A percentile compares a stretch with the other conserved stretches of the same genome.
These are phyloP conservation scores for Drosophila kanekoi DNA, from an alignment of 2,888 invertebrate species.

Conservation along the genomic window DNA sequence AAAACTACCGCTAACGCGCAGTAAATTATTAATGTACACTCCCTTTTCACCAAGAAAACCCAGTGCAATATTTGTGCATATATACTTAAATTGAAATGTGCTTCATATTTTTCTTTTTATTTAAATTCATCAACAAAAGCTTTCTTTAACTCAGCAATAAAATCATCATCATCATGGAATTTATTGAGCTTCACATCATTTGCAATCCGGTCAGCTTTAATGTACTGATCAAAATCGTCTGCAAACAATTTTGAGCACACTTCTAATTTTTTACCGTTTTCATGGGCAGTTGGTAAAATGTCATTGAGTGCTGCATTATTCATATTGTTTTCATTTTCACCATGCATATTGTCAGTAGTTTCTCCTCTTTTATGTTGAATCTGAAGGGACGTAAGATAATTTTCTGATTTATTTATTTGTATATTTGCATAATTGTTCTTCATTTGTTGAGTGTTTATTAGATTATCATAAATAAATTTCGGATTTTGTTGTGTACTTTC, in stretches of 20 bases:
- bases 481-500: background rate
- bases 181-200: background rate
- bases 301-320: background rate
- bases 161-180: slow-evolving; percentile 26
- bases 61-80: no score
- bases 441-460: background rate
- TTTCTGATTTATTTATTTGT: background rate
- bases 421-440: background rate
- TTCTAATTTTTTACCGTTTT: background rate
- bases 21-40: background rate
- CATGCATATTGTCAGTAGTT: no score
- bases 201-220: background rate
- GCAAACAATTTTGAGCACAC: background rate
- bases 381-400: background rate
- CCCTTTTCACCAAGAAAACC: no score
- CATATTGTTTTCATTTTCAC: background rate
- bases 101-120: slow-evolving; percentile 8
- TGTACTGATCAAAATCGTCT: background rate
- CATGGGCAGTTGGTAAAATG: background rate
- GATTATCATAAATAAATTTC: background rate
- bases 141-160: slow-evolving; percentile 38
- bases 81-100: background rate
- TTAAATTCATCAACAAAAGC: slow-evolving; percentile 52
- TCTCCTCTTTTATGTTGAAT: background rate
- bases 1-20: no score